phyloP scores from a whole-genome alignment of 2,888 invertebrate genomes.

The Anthophora plumipes region DNA sequence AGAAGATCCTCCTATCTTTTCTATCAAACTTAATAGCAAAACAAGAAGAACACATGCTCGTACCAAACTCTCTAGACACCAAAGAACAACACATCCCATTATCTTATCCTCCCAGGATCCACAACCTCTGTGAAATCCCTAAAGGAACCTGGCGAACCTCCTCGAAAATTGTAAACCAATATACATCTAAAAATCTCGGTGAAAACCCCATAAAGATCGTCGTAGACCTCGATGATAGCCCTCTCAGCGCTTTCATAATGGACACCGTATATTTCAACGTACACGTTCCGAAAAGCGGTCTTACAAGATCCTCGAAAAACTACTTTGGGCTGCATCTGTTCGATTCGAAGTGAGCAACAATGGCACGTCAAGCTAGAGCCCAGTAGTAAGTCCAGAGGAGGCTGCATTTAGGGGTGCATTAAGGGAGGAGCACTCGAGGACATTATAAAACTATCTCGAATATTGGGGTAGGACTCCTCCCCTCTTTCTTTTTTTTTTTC shows the following conservation, averaged over 20 bases:
- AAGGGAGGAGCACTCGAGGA: conserved; percentile 82
- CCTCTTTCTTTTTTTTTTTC: conserved; percentile 71
- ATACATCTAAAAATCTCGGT: no score
- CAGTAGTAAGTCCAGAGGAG: conserved; percentile 46
- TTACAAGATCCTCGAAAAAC: conserved; percentile 39
- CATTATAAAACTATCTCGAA: conserved; percentile 80
- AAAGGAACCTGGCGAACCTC: background rate
- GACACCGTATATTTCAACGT: conserved; percentile 47
- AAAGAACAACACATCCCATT: no score
- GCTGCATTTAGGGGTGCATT: conserved; percentile 76
- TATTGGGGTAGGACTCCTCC: conserved; percentile 78
- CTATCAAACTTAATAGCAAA: no score
- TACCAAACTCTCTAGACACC: no score
- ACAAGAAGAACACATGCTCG: no score
- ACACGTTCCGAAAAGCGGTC: conserved; percentile 55
- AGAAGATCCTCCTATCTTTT: no score
- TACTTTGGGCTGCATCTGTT: conserved; percentile 59
- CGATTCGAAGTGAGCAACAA: conserved; percentile 82
- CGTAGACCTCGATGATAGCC: no score
- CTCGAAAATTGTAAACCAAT: background rate
- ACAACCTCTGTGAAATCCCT: no score
- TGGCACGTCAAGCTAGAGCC: conserved; percentile 39
- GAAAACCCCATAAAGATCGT: no score
- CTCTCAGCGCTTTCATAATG: no score
- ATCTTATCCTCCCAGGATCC: no score